These are phyloP conservation scores for Nemurella pictetii DNA, from an alignment of 2,888 invertebrate genomes.

Conservation along the genomic window DNA sequence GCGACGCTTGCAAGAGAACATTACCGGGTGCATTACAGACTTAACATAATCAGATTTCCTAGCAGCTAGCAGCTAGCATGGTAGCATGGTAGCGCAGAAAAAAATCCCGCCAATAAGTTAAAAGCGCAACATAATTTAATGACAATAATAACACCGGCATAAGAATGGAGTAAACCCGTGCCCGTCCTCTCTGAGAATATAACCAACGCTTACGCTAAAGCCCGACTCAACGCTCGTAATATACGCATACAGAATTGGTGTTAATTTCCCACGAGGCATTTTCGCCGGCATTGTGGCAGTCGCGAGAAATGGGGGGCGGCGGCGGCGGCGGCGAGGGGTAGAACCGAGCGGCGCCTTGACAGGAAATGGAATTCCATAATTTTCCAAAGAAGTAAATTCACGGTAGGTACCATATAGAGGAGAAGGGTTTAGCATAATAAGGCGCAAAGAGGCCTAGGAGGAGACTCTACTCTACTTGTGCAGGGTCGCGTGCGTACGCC, in stretches of 20 bases:
- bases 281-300: background rate
- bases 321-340: background rate
- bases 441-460: background rate
- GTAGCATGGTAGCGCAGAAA: too few species aligned
- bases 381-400: constrained; percentile 33
- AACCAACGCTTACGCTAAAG: background rate
- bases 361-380: constrained; percentile 39
- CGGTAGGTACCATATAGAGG: constrained; percentile 16
- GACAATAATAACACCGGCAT: background rate
- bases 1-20: too few species aligned
- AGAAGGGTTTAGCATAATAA: constrained; percentile 24
- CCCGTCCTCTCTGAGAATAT: background rate
- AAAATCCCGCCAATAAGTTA: background rate
- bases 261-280: constrained; percentile 26
- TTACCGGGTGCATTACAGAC: too few species aligned
- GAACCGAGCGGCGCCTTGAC: constrained; percentile 33
- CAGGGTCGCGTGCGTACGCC: background rate
- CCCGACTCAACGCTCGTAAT: constrained; percentile 19
- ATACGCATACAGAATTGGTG: constrained; percentile 30
- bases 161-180: background rate
- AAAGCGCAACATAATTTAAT: background rate
- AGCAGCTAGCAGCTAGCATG: too few species aligned
- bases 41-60: too few species aligned
- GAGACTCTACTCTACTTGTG: background rate
- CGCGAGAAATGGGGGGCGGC: background rate